phyloP scores from a whole-genome alignment of 2,797 vertebrate species.

The Syndactyla subalaris region DNA sequence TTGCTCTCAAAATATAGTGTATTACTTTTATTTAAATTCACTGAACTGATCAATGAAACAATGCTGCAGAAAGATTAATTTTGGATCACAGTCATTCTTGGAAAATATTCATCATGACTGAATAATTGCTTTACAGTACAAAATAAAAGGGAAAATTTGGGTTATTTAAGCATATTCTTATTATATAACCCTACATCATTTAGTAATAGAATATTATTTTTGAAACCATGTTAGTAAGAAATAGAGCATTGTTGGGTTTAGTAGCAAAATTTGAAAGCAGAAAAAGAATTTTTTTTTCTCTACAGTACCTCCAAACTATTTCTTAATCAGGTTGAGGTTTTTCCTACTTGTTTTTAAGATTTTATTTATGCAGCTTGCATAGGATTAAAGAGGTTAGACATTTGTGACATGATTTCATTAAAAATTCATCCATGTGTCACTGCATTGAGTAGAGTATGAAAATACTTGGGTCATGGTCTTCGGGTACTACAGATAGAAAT shows the following conservation, averaged over 20 bases:
- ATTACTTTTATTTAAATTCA: neutral
- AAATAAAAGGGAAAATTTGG: neutral
- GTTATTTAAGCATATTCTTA: neutral
- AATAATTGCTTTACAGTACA: neutral
- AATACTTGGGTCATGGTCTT: neutral
- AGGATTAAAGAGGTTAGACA: neutral
- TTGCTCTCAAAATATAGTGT: neutral
- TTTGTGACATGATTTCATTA: neutral
- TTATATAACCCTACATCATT: neutral
- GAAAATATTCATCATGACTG: neutral
- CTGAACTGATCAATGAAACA: neutral
- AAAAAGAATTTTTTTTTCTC: neutral
- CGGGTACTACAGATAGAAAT: neutral
- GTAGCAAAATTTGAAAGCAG: neutral
- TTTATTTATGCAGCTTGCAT: neutral
- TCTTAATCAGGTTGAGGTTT: neutral
- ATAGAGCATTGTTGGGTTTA: neutral
- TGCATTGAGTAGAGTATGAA: neutral
- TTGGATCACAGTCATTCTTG: neutral
- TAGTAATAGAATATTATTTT: neutral
- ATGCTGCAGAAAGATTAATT: neutral
- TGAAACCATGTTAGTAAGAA: neutral
- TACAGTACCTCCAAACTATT: neutral
- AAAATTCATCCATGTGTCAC: neutral
- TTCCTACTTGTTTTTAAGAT: neutral